A percentile compares a stretch with the other conserved stretches of the same genome.
Conservation (phyloP, 2,888 invertebrate species). For the Kryphioiulus occultus region DNA sequence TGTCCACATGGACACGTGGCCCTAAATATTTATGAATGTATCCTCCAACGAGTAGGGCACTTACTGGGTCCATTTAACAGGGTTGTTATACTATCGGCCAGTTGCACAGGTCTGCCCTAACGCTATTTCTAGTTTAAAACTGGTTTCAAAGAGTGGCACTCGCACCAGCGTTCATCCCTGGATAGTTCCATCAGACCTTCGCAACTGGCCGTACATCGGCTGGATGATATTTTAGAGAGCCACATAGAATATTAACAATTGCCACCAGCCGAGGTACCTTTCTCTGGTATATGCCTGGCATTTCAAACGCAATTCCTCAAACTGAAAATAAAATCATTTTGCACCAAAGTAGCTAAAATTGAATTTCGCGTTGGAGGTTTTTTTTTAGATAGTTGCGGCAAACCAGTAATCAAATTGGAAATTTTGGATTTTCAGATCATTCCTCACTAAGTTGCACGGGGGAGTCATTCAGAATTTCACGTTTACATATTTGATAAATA, state of each 20-base stretch:
- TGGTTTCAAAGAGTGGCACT: not conserved
- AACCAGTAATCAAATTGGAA: not conserved
- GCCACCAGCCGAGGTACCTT: not conserved
- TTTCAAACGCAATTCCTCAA: not conserved
- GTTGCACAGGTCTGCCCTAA: not conserved
- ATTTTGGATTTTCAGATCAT: not conserved
- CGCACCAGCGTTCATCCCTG: no score
- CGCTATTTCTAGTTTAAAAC: not conserved
- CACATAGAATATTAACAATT: not conserved
- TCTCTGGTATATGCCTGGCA: not conserved
- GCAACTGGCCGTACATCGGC: not conserved
- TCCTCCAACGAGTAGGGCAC: constrained; percentile 4
- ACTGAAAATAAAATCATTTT: not conserved
- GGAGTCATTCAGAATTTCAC: not conserved
- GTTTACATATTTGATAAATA: not conserved
- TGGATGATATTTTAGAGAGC: not conserved
- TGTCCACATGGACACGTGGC: not conserved
- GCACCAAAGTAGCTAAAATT: not conserved
- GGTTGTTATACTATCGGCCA: not conserved
- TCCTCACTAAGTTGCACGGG: not conserved
- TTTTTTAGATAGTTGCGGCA: no score
- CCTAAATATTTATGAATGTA: not conserved
- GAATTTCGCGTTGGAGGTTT: not conserved
- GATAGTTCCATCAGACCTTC: not conserved
- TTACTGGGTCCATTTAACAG: constrained; percentile 3